Percentiles rank a stretch among this genome's conserved stretches.
These are phyloP conservation scores for Halichoeres trimaculatus DNA, from an alignment of 2,113 vertebrate genomes.

Conservation along the genomic window DNA sequence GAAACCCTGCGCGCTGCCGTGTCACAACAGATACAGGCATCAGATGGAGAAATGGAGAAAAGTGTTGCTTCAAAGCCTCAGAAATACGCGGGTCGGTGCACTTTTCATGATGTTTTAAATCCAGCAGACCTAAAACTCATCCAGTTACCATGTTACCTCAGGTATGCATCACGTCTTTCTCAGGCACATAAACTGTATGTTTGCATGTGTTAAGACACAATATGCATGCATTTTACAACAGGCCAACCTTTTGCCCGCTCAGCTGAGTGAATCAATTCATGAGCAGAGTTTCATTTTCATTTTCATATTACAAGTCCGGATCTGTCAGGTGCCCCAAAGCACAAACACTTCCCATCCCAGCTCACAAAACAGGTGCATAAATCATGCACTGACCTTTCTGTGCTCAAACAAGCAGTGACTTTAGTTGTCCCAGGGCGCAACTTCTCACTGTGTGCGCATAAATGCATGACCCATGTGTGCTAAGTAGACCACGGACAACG, in stretches of 20 bases:
- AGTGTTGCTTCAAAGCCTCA: not conserved
- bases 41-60: slow-evolving; percentile 31
- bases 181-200: not conserved
- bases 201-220: too few species aligned
- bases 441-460: not conserved
- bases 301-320: slow-evolving; percentile 63
- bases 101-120: not conserved
- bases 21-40: slow-evolving; percentile 40
- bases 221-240: slow-evolving; percentile 27
- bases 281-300: slow-evolving; percentile 65
- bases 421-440: slow-evolving; percentile 39
- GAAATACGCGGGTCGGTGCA: not conserved
- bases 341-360: slow-evolving; percentile 62
- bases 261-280: slow-evolving; percentile 70
- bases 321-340: slow-evolving; percentile 70
- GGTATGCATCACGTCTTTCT: too few species aligned
- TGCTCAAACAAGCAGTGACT: slow-evolving; percentile 44
- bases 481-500: slow-evolving; percentile 12
- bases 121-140: not conserved
- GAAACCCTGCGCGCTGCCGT: slow-evolving; percentile 31
- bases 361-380: slow-evolving; percentile 74
- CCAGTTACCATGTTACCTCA: not conserved
- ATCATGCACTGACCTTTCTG: slow-evolving; percentile 75
- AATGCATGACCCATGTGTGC: not conserved
- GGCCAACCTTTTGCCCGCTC: slow-evolving; percentile 32